Conservation (phyloP, 2,888 invertebrate genomes). For the Lepidochitona cinerea region DNA sequence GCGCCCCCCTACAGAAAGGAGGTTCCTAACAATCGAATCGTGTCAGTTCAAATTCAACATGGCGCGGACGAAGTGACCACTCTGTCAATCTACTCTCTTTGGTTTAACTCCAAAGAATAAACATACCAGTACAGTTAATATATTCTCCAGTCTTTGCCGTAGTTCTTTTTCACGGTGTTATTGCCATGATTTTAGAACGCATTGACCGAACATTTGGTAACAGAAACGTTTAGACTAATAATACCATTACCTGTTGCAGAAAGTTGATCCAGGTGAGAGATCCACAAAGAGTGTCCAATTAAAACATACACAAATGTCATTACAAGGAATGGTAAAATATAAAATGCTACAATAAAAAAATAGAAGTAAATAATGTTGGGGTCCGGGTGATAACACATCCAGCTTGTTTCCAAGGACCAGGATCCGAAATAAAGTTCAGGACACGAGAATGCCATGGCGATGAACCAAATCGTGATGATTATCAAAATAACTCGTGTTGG, state of each 20-base stretch:
- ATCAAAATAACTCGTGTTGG: not conserved
- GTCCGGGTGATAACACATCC: not conserved
- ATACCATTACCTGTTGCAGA: not conserved
- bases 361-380: not conserved
- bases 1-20: no score
- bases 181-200: no score
- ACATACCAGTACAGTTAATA: no score
- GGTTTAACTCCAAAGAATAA: no score
- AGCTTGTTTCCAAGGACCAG: not conserved
- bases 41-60: no score
- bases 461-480: not conserved
- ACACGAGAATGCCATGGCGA: not conserved
- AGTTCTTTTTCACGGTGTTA: no score
- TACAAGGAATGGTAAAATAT: not conserved
- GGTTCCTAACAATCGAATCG: no score
- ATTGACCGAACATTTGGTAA: no score
- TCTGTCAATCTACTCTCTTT: no score
- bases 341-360: not conserved
- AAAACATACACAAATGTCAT: not conserved
- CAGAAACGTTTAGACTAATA: no score
- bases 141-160: no score
- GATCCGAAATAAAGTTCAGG: not conserved
- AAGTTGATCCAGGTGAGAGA: not conserved
- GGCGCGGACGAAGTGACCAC: no score
- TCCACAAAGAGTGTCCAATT: not conserved